Evolutionary conservation across 2,797 vertebrate species (phyloP).

Genomic region (Hypotaenidia philippensis): DNA sequence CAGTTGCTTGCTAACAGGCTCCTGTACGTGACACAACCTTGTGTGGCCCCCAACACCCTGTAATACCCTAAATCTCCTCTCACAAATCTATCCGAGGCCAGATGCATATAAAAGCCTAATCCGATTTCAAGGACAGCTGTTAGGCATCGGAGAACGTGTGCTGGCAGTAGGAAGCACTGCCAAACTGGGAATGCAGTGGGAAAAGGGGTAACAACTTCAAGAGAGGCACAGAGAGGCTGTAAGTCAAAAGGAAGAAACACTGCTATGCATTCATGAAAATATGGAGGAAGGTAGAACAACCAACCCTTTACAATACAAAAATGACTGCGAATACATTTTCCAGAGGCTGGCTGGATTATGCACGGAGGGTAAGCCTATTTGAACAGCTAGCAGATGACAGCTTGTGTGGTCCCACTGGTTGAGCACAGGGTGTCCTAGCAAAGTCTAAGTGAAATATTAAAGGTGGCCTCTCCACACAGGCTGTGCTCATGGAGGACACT

Average conservation of each 20-base stretch:
- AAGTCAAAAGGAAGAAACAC: background rate
- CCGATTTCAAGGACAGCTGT: slow-evolving; percentile 29
- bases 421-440: background rate
- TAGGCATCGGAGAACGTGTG: background rate
- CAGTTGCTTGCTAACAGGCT: background rate
- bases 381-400: background rate
- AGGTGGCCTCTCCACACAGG: accelerated
- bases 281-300: background rate
- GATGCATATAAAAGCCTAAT: slow-evolving; percentile 38
- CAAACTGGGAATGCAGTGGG: background rate
- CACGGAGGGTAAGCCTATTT: background rate
- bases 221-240: background rate
- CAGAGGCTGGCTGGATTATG: background rate
- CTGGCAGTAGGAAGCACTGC: background rate
- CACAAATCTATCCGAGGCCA: slow-evolving; percentile 3
- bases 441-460: background rate
- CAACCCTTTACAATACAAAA: background rate
- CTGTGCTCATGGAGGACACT: background rate
- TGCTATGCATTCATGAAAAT: background rate
- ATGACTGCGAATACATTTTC: background rate
- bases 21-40: accelerated
- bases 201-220: background rate
- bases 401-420: background rate
- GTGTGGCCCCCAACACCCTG: slow-evolving; percentile 26
- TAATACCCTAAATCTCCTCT: slow-evolving; percentile 33